phyloP scores from a whole-genome alignment of 2,113 vertebrate species.

The Geococcyx californianus region DNA sequence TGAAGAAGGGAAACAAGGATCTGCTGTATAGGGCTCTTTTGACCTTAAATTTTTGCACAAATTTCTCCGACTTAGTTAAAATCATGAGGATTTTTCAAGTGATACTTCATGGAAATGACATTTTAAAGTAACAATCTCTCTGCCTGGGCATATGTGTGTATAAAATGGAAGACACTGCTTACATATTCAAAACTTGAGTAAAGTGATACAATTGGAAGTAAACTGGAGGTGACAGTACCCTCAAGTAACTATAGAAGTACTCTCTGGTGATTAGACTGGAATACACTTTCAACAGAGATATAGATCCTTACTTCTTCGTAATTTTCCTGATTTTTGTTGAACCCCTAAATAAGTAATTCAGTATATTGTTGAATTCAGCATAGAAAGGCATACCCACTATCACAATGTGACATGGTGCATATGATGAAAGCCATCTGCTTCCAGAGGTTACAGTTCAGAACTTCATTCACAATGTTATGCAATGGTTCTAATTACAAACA shows the following conservation, averaged over 20 bases:
- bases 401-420: background rate
- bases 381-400: background rate
- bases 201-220: background rate
- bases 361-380: background rate
- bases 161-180: conserved; percentile 9
- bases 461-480: background rate
- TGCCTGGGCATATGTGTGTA: background rate
- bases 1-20: background rate
- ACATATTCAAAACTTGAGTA: background rate
- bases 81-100: conserved; percentile 32
- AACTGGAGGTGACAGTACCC: background rate
- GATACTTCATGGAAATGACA: conserved; percentile 41
- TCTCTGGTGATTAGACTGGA: background rate
- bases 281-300: background rate
- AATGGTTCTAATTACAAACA: conserved; percentile 37
- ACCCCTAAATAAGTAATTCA: background rate
- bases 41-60: conserved; percentile 48
- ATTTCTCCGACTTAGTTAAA: conserved; percentile 59
- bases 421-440: conserved; percentile 59
- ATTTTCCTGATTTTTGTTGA: background rate
- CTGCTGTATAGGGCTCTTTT: conserved; percentile 26
- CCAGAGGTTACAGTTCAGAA: conserved; percentile 24
- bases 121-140: conserved; percentile 41
- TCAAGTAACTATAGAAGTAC: background rate
- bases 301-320: background rate